These are phyloP conservation scores for Cyclura pinguis DNA, from an alignment of 2,797 vertebrate species.

Conservation along the genomic window DNA sequence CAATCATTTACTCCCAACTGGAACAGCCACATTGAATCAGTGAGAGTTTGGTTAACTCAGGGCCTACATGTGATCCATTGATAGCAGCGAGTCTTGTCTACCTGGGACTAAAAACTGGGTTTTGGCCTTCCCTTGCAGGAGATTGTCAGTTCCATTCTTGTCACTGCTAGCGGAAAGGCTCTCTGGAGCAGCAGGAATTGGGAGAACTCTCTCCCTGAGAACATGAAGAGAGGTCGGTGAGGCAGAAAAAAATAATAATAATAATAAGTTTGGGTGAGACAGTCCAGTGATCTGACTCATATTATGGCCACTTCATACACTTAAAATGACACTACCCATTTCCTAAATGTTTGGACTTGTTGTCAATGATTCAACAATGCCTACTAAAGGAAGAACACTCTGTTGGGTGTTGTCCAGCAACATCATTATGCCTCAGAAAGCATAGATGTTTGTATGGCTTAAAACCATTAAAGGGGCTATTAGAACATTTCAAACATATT, in stretches of 20 bases:
- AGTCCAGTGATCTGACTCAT: background rate
- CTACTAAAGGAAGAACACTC: slow-evolving; percentile 49
- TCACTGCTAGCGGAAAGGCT: background rate
- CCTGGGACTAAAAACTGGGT: no score
- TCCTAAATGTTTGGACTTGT: slow-evolving; percentile 58
- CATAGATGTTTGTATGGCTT: slow-evolving; percentile 65
- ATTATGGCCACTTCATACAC: slow-evolving; percentile 51
- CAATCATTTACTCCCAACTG: no score
- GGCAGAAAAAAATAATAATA: background rate
- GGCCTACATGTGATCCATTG: no score
- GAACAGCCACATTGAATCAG: no score
- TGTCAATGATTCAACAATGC: slow-evolving; percentile 54
- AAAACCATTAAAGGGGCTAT: slow-evolving; percentile 61
- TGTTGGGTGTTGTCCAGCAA: slow-evolving; percentile 78
- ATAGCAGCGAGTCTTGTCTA: no score
- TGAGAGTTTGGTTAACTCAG: no score
- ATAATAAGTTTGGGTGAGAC: background rate
- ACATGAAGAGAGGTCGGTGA: background rate
- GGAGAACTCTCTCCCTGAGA: background rate
- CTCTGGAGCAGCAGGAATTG: background rate
- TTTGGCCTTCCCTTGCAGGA: background rate
- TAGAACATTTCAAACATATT: slow-evolving; percentile 76
- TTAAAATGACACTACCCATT: slow-evolving; percentile 60
- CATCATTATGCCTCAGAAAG: slow-evolving; percentile 55
- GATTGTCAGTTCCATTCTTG: background rate